Percentiles rank a stretch among this genome's conserved stretches.
These are phyloP conservation scores for Drosophila pruinosa DNA, from an alignment of 1,140 invertebrate species.

Conservation along the genomic window DNA sequence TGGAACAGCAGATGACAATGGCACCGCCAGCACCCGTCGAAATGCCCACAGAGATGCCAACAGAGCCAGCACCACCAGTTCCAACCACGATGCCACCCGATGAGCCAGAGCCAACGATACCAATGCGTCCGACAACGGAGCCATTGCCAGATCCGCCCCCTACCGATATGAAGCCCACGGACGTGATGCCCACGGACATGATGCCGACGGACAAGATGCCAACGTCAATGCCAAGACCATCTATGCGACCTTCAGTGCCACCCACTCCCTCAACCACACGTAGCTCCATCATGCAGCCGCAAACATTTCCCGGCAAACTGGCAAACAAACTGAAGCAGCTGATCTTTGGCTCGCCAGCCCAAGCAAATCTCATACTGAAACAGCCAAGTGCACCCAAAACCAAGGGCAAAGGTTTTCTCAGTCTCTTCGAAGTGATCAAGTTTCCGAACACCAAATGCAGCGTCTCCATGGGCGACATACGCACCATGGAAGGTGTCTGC, in stretches of 20 bases:
- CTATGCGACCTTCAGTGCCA: constrained; percentile 31
- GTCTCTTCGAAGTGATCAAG: constrained; percentile 89
- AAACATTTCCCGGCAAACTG: constrained; percentile 23
- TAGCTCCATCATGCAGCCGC: constrained; percentile 58
- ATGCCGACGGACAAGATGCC: constrained; percentile 36
- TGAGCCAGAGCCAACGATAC: constrained; percentile 64
- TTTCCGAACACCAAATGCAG: constrained; percentile 87
- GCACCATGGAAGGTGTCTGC: constrained; percentile 85
- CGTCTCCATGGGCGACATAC: constrained; percentile 77
- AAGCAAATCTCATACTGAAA: constrained; percentile 71
- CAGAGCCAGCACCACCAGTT: constrained; percentile 22
- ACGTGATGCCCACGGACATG: constrained; percentile 19
- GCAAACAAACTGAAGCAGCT: constrained; percentile 54
- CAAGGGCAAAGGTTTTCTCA: constrained; percentile 85
- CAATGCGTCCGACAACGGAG: constrained; percentile 48
- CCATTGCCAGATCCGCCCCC: constrained; percentile 9
- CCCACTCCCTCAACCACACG: constrained; percentile 44
- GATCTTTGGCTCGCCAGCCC: constrained; percentile 61
- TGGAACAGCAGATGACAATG: constrained; percentile 18
- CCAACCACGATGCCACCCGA: constrained; percentile 31
- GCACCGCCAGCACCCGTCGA: not conserved
- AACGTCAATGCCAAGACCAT: constrained; percentile 41
- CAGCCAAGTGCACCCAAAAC: constrained; percentile 52
- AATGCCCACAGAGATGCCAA: constrained; percentile 25
- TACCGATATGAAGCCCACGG: constrained; percentile 41